Evolutionary conservation across 2,888 invertebrate species (phyloP), one percentile per base, ranked within the genome.

Genomic region (Melinaea menophilus): DNA sequence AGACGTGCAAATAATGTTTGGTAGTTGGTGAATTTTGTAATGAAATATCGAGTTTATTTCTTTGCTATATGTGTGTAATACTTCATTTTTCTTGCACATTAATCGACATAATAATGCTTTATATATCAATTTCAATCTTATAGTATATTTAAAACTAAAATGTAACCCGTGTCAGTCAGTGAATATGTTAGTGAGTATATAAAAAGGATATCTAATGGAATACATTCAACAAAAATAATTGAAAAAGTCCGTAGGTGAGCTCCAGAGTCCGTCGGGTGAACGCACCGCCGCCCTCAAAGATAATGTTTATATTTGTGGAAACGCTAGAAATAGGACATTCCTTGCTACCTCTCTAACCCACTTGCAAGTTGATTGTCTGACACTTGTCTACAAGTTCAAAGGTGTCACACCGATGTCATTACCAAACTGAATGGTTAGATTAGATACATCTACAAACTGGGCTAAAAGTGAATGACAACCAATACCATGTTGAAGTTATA

Each of bases 231-330:
- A 37, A 37, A 37, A 37, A 37, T 37, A 37, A 5, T 37, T 37
- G 3, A 9, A 41, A 41, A 45, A 34, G 34, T 12, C 51, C 33
- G 41, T 54, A 62, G 35, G 45, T 58, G 48, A 51, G 37, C 35
- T 51, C 55, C 61, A 61, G 71, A 64, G 64, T 66, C 67, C 66
- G 58, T 58, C 68, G 75, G 73, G 81, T 82, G 79, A 72, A 74
- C 70, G 80, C 75, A 76, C 86, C 69, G 68, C n/a, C 70, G 73
- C 72, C 72, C 74, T 72, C 70, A 72, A 71, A 71, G 48, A 66
- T 67, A 72, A 71, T 76, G 75, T 80, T 79, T 79, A 75, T 79
- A 76, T 78, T 76, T 71, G 72, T 74, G 70, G 70, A 72, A 74
- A 72, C 66, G 71, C 73, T 74, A 69, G 71, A 74, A 75, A 77